Base-by-base conservation (phyloP, 2,888 invertebrate species). In the Zygogramma bicolorata region DNA sequence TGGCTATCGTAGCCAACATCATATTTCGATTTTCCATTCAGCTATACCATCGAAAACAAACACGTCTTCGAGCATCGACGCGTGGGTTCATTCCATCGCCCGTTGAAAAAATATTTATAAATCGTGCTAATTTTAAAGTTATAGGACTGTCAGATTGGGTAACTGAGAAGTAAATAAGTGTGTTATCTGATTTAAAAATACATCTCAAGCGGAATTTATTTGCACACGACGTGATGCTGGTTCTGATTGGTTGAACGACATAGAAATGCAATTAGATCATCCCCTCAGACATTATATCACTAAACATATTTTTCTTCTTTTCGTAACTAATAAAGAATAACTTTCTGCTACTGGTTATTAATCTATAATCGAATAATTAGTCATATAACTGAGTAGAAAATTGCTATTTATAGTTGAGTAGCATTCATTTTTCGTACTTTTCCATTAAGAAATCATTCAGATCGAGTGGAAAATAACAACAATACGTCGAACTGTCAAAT, bases 161-260 rank as follows among this genome's bases (percentile, higher is more conserved):
- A 63, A 63, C 63, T 42, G 40, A 38, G 61, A 62, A 42, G 68
- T 53, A 62, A 68, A 68, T 61, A 62, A 49, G 38, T 40, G 57
- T 68, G 68, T 68, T 61, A 62, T 68, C 57, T 42, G 69, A 46
- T 70, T 70, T 70, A 70, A 70, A 70, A 70, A 70, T 70, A 70
- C 15, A 58, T 65, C 42, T 62, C 61, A 13, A 2, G 15, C 18
- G 58, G 69, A 63, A 70, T 70, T 63, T 70, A 65, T 65, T 70
- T 70, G 69, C 69, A 34, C 69, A 70, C 69, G 69, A 27, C 65
- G 59, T 59, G 10, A 27, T 10, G 7, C 38, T 13, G 20, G 49
- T 8, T 18, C 53, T 4, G 53, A 3, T 27, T 25, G 15, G 6
- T 53, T 27, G 4, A n/a, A 7, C 6, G n/a, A n/a, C 1, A 27